Evolutionary conservation across 2,113 vertebrate genomes (phyloP), one percentile per base, ranked within the genome.

Genomic region (Melospiza georgiana): DNA sequence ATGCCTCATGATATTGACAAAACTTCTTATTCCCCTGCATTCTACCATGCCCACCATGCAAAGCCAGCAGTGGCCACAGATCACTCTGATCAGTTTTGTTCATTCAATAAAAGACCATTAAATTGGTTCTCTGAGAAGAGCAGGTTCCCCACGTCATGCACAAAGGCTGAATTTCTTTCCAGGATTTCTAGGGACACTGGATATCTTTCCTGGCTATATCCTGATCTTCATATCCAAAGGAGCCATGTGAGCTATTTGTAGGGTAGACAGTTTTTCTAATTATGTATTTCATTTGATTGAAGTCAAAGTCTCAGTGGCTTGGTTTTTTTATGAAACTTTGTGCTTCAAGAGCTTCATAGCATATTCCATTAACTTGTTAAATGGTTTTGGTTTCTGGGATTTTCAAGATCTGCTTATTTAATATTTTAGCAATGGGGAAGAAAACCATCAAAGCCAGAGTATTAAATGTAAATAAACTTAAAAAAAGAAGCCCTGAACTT

Each of bases 361-460:
- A 15, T 63, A 44, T 24, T 30, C 19, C 37, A 43, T 21, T 85
- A 72, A 61, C 8, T n/a, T 46, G 20, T 46, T 73, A n/a, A 30
- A n/a, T 67, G 37, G 10, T 22, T 57, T 59, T 16, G 9, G 24
- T 62, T 67, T 41, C 27, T 88, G 33, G 24, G 15, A 31, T 82
- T 95, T 92, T 81, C 44, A 83, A 89, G 35, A 62, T 66, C 28
- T 69, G 3, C 3, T 66, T 61, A 25, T 69, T 72, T 67, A 4
- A 31, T 55, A 52, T 83, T 82, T 67, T 37, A 74, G 9, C 17
- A 43, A 44, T 12, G 4, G 3, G 5, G 16, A 79, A 75, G 21
- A 59, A 81, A 89, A 62, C 2, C 15, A 14, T 25, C 41, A 65
- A 81, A 87, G n/a, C 0, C 1, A 5, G 33, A 1, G 0, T 30